These are phyloP conservation scores for Thermophis baileyi DNA, from an alignment of 2,113 vertebrate genomes.

Conservation along the genomic window DNA sequence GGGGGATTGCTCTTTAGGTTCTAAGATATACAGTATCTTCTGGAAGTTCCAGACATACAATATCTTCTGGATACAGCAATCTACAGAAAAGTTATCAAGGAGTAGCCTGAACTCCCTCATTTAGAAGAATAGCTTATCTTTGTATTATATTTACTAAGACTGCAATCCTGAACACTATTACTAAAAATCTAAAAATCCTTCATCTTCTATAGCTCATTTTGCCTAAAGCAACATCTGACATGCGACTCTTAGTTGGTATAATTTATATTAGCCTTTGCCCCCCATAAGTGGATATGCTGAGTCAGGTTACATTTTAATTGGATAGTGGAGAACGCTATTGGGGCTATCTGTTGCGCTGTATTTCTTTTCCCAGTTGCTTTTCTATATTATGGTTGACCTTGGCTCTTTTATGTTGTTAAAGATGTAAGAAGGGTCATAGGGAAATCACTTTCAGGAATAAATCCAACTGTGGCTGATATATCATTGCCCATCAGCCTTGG, in stretches of 20 bases:
- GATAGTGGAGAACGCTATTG: background rate
- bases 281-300: background rate
- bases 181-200: background rate
- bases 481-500: background rate
- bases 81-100: background rate
- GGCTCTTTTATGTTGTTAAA: background rate
- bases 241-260: background rate
- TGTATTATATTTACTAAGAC: background rate
- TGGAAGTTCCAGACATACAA: background rate
- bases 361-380: background rate
- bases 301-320: constrained; percentile 11
- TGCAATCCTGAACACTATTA: background rate
- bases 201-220: background rate
- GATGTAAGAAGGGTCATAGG: background rate
- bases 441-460: background rate
- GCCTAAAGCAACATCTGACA: background rate
- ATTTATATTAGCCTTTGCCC: background rate
- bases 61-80: background rate
- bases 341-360: background rate
- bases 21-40: background rate
- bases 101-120: background rate
- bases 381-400: background rate
- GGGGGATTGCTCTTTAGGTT: background rate
- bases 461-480: background rate
- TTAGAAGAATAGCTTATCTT: background rate